Evolutionary conservation across 2,113 vertebrate genomes (phyloP), one percentile per base, ranked within the genome.

Genomic region (Aspiorhynchus laticeps): DNA sequence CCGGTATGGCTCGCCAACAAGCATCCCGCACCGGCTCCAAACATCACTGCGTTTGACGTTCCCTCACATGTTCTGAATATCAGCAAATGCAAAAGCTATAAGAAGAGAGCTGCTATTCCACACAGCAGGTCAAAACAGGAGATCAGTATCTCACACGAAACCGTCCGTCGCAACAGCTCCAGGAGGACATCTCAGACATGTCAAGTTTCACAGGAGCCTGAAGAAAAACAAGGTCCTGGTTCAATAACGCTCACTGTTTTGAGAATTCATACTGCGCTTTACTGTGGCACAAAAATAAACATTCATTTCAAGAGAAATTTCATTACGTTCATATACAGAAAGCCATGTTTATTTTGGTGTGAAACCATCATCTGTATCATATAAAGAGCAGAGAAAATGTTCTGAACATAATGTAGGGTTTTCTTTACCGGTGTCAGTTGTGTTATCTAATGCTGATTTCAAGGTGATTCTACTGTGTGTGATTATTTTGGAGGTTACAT

Each of bases 261-360:
- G 73, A 75, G 24, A 74, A 38, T 75, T 43, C 38, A 26, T 43
- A 74, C 8, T 15, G 3, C 6, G 2, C 38, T 73, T 73, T 73
- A n/a, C 17, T 4, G 77, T 59, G 77, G 19, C 56, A 41, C 21
- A 80, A 80, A 26, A 80, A 80, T 80, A 63, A 63, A 80, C 33
- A 80, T 41, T 5, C 3, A 41, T 63, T n/a, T 38, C n/a, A 7
- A 41, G 71, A 38, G 21, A 41, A 74, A 80, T 80, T 17, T 63
- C 21, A n/a, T 61, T 38, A 61, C 0, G 21, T 80, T 59, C 51
- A 78, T 12, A 78, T 53, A 76, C 12, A 77, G 26, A 17, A 77
- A 5, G 15, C 1, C 56, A 59, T 33, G 15, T 8, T 33, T 69
- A 14, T 31, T 17, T 33, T 73, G 38, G 21, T 43, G n/a, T 28